Evolutionary conservation across 1,140 invertebrate genomes (phyloP).

Genomic region (Trigoniulus corallinus): DNA sequence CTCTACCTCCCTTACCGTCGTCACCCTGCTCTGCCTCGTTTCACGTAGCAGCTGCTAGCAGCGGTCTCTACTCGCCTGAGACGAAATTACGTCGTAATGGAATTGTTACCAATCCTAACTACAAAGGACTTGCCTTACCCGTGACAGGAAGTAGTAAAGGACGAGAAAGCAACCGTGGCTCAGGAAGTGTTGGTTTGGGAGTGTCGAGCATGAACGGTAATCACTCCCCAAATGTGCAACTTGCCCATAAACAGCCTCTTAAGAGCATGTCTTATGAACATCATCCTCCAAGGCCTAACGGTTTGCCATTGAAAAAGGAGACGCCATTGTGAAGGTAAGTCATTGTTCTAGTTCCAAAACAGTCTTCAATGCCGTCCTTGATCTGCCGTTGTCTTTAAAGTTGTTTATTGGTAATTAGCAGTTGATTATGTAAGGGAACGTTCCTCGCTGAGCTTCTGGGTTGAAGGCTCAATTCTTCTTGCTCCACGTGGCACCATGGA

Average conservation of each 20-base stretch:
- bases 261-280: conserved; percentile 6
- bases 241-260: conserved; percentile 8
- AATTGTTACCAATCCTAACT: conserved; percentile 78
- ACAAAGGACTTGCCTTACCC: conserved; percentile 32
- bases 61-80: conserved; percentile 21
- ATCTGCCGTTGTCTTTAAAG: no score
- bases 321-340: conserved; percentile 34
- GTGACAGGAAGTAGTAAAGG: conserved; percentile 30
- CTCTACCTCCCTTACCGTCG: neutral
- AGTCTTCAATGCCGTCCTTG: no score
- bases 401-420: no score
- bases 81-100: conserved; percentile 47
- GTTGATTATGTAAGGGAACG: no score
- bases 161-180: conserved; percentile 36
- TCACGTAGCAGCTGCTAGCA: neutral
- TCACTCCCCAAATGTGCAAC: conserved; percentile 5
- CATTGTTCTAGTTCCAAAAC: no score
- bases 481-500: no score
- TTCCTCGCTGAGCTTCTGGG: no score
- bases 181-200: conserved; percentile 20
- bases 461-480: no score
- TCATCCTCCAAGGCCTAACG: conserved; percentile 37
- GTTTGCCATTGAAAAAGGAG: conserved; percentile 55
- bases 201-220: conserved; percentile 4
- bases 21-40: conserved; percentile 3